Conservation (phyloP, 37 sponge, comb jelly and placozoan species). For the Mnemiopsis leidyi region DNA sequence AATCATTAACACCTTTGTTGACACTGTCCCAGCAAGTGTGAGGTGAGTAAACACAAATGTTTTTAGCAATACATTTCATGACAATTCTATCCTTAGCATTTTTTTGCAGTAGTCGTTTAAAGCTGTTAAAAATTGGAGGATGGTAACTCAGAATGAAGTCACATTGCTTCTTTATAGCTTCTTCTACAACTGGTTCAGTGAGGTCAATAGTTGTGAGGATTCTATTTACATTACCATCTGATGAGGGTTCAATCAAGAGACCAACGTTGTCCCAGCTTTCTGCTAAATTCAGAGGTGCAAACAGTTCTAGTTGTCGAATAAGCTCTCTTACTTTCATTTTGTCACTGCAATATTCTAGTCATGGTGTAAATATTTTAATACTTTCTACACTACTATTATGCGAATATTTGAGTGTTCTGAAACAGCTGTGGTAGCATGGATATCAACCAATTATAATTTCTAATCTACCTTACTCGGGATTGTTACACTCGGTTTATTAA, state of each 20-base stretch:
- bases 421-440: no score
- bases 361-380: no score
- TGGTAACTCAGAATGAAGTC: conserved; percentile 86
- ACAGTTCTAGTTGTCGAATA: conserved; percentile 68
- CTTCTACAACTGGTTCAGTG: conserved; percentile 83
- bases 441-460: no score
- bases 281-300: conserved; percentile 74
- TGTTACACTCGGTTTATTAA: no score
- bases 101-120: conserved; percentile 79
- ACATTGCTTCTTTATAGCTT: conserved; percentile 65
- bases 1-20: conserved; percentile 89
- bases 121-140: conserved; percentile 85
- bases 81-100: conserved; percentile 88
- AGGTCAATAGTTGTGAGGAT: conserved; percentile 89
- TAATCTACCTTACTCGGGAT: no score
- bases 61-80: conserved; percentile 71
- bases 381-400: no score
- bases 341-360: no score
- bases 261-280: conserved; percentile 96
- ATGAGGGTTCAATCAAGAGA: conserved; percentile 79
- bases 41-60: conserved; percentile 89
- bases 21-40: conserved; percentile 85
- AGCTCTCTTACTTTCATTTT: conserved; percentile 76
- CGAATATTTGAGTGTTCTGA: no score
- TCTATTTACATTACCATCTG: conserved; percentile 1